Conservation (phyloP, 2,888 invertebrate species). For the Hoplodrina blanda region DNA sequence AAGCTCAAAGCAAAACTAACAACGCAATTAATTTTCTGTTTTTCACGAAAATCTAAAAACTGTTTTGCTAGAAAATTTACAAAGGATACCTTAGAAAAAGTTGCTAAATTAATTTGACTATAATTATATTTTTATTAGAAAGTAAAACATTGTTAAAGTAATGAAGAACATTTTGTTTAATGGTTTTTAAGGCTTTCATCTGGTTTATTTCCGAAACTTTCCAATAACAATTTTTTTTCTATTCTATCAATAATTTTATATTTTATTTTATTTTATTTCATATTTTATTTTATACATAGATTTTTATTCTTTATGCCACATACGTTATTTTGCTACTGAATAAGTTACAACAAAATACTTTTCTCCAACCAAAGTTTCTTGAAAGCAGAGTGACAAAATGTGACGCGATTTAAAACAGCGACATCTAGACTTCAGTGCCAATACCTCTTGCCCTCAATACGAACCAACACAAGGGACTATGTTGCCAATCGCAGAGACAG, state of each 20-base stretch:
- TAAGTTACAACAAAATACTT: constrained; percentile 41
- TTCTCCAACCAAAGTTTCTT: constrained; percentile 18
- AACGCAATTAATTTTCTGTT: not conserved
- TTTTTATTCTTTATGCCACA: not conserved
- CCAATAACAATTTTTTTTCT: no score
- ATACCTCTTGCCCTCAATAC: constrained; percentile 56
- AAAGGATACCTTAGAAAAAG: not conserved
- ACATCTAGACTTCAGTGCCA: constrained; percentile 67
- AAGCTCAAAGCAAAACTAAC: not conserved
- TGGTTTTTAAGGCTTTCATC: not conserved
- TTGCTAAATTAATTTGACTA: constrained; percentile 6
- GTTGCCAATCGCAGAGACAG: constrained; percentile 86
- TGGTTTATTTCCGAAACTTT: not conserved
- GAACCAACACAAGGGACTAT: constrained; percentile 65
- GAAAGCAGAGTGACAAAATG: constrained; percentile 16
- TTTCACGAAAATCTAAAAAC: constrained; percentile 13
- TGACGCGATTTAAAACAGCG: constrained; percentile 60
- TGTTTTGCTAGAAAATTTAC: constrained; percentile 9
- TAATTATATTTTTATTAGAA: not conserved
- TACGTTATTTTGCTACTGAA: constrained; percentile 35
- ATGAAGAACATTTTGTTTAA: not conserved
- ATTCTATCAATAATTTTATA: not conserved
- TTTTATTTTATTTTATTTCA: no score
- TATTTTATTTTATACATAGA: not conserved
- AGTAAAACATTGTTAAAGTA: not conserved